Base-by-base conservation (phyloP, 2,888 invertebrate species). In the Vesta saturnalis region DNA sequence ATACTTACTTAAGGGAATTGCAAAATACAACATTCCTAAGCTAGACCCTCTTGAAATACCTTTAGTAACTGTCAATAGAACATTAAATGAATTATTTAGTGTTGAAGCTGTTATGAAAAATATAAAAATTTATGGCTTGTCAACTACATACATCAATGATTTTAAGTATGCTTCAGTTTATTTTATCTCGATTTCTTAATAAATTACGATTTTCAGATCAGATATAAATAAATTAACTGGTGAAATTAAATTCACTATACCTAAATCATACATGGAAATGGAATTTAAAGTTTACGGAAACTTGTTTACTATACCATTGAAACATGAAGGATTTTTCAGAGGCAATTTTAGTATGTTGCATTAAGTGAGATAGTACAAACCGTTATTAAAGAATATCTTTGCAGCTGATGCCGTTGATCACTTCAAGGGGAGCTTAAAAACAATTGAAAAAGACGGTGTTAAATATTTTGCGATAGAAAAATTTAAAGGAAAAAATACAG, bases 11-110 rank as follows among this genome's bases (percentile, higher is more conserved):
- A 76, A 83, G 6, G 94, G 94, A 1, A 90, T 94, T 57, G 88
- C 89, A 0, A 91, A 90, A 77, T 83, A 93, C 0, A 85, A 86
- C 14, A 88, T 93, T 54, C 93, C 93, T 0, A 85, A 89, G 0
- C 84, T 92, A 71, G 93, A 94, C 70, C 94, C 94, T 0, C 86
- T 94, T 71, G 83, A 81, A 8, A 85, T 94, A 12, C 91, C 92
- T 0, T 88, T 89, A 60, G 85, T 93, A 69, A 88, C 89, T 74
- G 87, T 93, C 72, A 89, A 90, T 79, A 89, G 92, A 75, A 89
- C 90, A 0, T 86, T 90, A 5, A 82, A 79, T 65, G 89, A 92
- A 0, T 88, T 91, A n/a, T 87, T 93, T 18, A 88, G 88, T 68
- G 79, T 94, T 14, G 90, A 89, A 73, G 92, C 93, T 0, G 87